Evolutionary conservation across 2,113 vertebrate genomes (phyloP).

Genomic region (Malurus melanocephalus): DNA sequence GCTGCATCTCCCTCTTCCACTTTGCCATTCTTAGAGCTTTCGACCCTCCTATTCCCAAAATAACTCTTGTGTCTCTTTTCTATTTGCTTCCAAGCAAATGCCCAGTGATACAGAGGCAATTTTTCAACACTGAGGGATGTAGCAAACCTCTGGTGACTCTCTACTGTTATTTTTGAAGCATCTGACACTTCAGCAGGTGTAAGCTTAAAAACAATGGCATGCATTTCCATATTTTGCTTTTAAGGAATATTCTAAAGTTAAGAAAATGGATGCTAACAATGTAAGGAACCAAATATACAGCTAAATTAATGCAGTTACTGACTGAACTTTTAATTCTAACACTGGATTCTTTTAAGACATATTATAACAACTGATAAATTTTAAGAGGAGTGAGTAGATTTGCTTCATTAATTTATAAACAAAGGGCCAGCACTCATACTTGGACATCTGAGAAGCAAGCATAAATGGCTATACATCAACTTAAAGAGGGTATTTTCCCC

Average conservation of each 20-base stretch:
- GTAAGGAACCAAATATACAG: neutral
- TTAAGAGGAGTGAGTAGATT: neutral
- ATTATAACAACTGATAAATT: neutral
- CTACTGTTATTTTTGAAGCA: neutral
- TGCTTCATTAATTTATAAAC: neutral
- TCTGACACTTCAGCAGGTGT: neutral
- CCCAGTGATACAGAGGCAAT: neutral
- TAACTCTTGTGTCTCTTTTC: neutral
- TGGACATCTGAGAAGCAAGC: neutral
- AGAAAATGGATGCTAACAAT: neutral
- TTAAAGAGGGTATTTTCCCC: fast-evolving
- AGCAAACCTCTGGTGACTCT: neutral
- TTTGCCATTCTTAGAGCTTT: neutral
- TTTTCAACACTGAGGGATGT: neutral
- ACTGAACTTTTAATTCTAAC: neutral
- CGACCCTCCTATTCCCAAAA: neutral
- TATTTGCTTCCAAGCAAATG: neutral
- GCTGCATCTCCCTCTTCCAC: neutral
- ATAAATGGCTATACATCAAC: neutral
- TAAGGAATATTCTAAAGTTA: neutral
- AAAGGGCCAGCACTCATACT: neutral
- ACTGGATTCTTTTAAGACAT: neutral
- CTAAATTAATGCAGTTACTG: neutral
- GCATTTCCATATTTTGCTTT: neutral
- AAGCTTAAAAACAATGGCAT: neutral